Evolutionary conservation across 2,888 invertebrate species (phyloP), one percentile per base, ranked within the genome.

Genomic region (Drosophila tanythrix): DNA sequence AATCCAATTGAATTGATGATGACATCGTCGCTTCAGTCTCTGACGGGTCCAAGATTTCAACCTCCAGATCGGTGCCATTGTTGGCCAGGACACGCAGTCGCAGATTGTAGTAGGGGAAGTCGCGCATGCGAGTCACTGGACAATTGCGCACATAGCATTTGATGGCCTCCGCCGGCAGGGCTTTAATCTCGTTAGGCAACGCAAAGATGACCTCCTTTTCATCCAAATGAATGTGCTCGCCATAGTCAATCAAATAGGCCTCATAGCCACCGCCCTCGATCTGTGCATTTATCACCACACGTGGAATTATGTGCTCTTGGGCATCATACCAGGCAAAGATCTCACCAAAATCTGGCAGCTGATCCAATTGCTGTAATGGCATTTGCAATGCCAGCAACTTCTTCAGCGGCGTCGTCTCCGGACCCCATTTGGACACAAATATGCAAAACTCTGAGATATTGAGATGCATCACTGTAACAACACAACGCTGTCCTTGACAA

Each of bases 111-210:
- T 66, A 78, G 2, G 15, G 27, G 1, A 64, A 72, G 8, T 46
- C 13, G 0, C 27, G 35, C 65, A 89, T 43, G 1, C 55, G 15
- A 11, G 13, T 10, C 0, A 86, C 52, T 2, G 53, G 10, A 2
- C n/a, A 15, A 18, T 83, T 83, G 11, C 15, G 43, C 10, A 83
- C 48, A 52, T 60, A 57, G 21, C 88, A 89, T 56, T 40, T 59
- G n/a, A 87, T 62, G 2, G 90, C 86, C 68, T 76, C 65, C 3
- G 83, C 89, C 5, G 86, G 90, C 65, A 83, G 18, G 1, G 21
- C 7, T 27, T 60, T 66, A 0, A 90, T 31, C 7, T 74, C 59
- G 0, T 72, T 40, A 1, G 79, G 69, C n/a, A 89, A 21, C 0
- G 52, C 40, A 40, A 52, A 88, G 18, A 83, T 73, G 0, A 55